Conservation (phyloP, 2,888 invertebrate species). For the Ceraclea dissimilis region DNA sequence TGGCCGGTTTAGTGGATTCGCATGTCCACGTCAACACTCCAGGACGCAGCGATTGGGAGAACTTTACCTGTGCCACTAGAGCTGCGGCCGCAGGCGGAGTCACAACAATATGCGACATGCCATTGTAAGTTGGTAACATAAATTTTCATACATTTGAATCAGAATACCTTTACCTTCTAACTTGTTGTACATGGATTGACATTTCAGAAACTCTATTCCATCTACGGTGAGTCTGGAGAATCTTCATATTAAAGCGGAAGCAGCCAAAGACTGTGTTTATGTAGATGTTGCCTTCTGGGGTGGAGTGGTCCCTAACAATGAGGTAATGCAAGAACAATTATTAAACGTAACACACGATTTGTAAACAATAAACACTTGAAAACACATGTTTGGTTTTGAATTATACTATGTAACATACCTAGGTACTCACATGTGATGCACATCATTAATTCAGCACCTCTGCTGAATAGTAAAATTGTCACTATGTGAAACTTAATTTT, state of each 20-base stretch:
- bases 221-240: conserved; percentile 59
- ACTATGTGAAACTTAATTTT: too few species aligned
- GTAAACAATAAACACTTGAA: too few species aligned
- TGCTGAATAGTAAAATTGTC: too few species aligned
- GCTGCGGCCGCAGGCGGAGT: conserved; percentile 67
- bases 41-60: conserved; percentile 65
- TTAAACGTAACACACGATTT: too few species aligned
- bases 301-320: conserved; percentile 64
- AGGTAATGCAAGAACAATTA: too few species aligned
- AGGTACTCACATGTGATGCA: too few species aligned
- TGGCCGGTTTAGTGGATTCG: conserved; percentile 64
- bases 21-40: conserved; percentile 71
- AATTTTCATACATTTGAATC: neutral
- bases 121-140: conserved; percentile 45
- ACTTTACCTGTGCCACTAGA: conserved; percentile 60
- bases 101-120: conserved; percentile 66
- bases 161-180: too few species aligned
- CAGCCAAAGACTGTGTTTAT: conserved; percentile 52
- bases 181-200: neutral
- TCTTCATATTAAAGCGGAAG: conserved; percentile 51
- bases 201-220: conserved; percentile 60
- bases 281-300: conserved; percentile 74
- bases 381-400: too few species aligned
- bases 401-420: too few species aligned
- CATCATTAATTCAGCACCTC: too few species aligned